Conservation (phyloP, 2,797 vertebrate genomes). For the Adrianichthys oophorus region DNA sequence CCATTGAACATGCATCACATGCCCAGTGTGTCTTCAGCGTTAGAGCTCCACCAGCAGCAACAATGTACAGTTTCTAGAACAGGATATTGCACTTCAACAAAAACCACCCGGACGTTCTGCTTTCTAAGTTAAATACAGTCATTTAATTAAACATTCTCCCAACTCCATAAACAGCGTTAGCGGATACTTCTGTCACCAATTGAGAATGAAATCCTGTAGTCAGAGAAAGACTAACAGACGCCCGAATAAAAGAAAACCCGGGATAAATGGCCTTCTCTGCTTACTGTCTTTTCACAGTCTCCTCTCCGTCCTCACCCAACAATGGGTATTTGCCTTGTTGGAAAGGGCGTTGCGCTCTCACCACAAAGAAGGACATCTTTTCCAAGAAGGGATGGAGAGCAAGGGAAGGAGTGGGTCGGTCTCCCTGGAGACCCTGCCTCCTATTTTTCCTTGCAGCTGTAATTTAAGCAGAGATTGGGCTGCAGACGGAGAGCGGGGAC, state of each 20-base stretch:
- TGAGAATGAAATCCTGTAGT: slow-evolving; percentile 52
- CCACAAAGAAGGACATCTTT: slow-evolving; percentile 39
- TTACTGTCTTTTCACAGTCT: slow-evolving; percentile 35
- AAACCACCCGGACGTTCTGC: slow-evolving; percentile 24
- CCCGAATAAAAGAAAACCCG: slow-evolving; percentile 67
- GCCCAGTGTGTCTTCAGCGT: slow-evolving; percentile 1
- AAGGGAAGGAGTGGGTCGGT: slow-evolving; percentile 47
- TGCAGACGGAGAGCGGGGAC: slow-evolving; percentile 37
- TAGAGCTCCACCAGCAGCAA: slow-evolving; percentile 29
- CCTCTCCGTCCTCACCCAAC: slow-evolving; percentile 51
- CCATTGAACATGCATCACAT: too few relatives aligned
- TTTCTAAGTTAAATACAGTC: slow-evolving; percentile 69
- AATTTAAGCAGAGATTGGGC: slow-evolving; percentile 69
- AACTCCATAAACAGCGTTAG: slow-evolving; percentile 53
- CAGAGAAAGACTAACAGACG: slow-evolving; percentile 75
- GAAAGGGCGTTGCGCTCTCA: slow-evolving; percentile 84
- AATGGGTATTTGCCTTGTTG: slow-evolving; percentile 86
- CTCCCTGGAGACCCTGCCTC: slow-evolving; percentile 74
- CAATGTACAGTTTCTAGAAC: slow-evolving; percentile 31
- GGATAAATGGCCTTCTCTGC: slow-evolving; percentile 76
- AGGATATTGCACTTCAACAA: slow-evolving; percentile 67
- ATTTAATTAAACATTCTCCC: slow-evolving; percentile 74
- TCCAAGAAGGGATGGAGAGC: slow-evolving; percentile 15
- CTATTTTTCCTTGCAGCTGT: slow-evolving; percentile 70
- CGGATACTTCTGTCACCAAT: slow-evolving; percentile 71